A percentile compares a stretch with the other conserved stretches of the same genome.
Conservation (phyloP, 2,113 vertebrate species). For the Amphilophus citrinellus region DNA sequence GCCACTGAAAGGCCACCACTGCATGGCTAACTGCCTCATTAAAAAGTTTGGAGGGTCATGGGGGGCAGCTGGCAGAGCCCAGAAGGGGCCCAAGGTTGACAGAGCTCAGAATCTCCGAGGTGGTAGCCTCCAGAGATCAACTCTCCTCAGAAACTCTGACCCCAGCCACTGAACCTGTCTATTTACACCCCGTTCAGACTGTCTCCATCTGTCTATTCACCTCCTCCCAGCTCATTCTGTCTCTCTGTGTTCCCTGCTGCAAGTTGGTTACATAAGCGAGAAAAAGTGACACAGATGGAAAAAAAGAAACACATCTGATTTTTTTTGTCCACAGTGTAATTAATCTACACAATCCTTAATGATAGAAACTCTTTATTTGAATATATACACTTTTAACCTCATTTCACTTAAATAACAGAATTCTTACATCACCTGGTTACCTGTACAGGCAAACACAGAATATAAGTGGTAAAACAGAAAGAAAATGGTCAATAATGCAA, state of each 20-base stretch:
- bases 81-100: conserved; percentile 48
- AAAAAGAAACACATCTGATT: background rate
- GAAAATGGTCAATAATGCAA: conserved; percentile 35
- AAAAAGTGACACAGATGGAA: too few species aligned
- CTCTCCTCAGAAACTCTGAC: conserved; percentile 66
- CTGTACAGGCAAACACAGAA: conserved; percentile 8
- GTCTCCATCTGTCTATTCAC: conserved; percentile 3
- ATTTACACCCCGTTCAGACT: conserved; percentile 63
- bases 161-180: conserved; percentile 60
- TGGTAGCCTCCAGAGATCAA: conserved; percentile 60
- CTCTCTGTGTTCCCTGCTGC: background rate
- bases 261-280: background rate
- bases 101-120: conserved; percentile 53
- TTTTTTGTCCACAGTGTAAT: background rate
- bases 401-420: background rate
- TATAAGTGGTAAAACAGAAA: background rate
- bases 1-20: conserved; percentile 69
- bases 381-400: background rate
- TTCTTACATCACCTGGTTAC: conserved; percentile 4
- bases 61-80: conserved; percentile 45
- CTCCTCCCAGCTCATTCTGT: background rate
- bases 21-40: conserved; percentile 77
- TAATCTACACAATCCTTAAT: background rate
- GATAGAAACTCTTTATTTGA: background rate
- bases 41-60: conserved; percentile 76